Percentiles rank a stretch among this genome's conserved stretches.
Evolutionary conservation across 2,797 vertebrate genomes (phyloP).

Genomic region (Artibeus lituratus): DNA sequence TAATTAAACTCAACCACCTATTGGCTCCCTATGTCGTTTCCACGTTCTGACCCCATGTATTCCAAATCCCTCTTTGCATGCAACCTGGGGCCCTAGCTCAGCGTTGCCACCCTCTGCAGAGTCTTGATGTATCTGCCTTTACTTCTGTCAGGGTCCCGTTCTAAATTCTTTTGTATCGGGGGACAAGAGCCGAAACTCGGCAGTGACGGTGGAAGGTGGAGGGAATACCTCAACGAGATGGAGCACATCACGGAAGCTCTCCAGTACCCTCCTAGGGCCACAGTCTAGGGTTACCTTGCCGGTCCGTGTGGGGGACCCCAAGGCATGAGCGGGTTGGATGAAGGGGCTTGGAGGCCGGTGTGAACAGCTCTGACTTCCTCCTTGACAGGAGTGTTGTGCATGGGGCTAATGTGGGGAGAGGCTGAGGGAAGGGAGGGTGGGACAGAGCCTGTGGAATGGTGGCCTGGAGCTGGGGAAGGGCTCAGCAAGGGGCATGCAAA

Average conservation of each 20-base stretch:
- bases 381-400: neutral
- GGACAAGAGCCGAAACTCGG: neutral
- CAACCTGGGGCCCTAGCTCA: neutral
- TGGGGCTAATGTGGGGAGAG: neutral
- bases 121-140: neutral
- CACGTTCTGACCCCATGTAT: neutral
- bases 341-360: neutral
- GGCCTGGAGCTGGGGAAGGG: neutral
- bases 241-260: neutral
- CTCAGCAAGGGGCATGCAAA: neutral
- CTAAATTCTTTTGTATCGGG: neutral
- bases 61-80: neutral
- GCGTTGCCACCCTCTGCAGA: neutral
- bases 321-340: neutral
- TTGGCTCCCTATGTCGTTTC: neutral
- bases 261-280: neutral
- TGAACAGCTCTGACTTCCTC: neutral
- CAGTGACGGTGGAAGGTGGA: neutral
- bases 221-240: neutral
- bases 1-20: neutral
- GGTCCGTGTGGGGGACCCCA: neutral
- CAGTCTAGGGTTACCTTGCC: accelerated
- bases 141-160: neutral
- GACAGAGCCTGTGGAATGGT: neutral
- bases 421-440: neutral